Evolutionary conservation across 2,113 vertebrate genomes (phyloP).

Genomic region (Corythornis cristatus): DNA sequence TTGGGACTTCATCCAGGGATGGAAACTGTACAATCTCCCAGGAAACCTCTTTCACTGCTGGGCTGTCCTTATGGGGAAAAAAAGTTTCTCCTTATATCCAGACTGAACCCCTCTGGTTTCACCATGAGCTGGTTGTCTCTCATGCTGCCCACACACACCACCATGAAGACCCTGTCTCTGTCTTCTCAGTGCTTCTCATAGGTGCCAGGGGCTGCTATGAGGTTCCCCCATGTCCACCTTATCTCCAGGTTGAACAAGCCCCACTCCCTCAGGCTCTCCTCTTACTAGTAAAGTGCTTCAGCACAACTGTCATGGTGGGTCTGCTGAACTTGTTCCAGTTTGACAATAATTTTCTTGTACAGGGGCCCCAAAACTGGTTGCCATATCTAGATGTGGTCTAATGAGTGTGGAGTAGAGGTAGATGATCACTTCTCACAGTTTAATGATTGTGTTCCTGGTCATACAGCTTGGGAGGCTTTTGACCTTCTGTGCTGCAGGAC

Average conservation of each 20-base stretch:
- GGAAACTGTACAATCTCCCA: not conserved
- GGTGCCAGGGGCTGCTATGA: not conserved
- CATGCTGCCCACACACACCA: not conserved
- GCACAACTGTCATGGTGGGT: too few species aligned
- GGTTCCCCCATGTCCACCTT: fast-evolving
- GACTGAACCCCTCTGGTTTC: not conserved
- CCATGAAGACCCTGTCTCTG: not conserved
- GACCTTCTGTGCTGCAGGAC: not conserved
- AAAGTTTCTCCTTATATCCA: not conserved
- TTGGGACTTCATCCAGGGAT: not conserved
- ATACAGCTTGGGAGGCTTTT: not conserved
- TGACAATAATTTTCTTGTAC: too few species aligned
- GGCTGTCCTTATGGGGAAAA: not conserved
- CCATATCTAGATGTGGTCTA: not conserved
- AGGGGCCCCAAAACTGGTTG: too few species aligned
- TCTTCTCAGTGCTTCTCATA: not conserved
- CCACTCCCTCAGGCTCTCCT: not conserved
- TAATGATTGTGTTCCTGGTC: not conserved
- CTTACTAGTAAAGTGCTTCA: too few species aligned
- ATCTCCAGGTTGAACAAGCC: not conserved
- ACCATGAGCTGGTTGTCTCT: not conserved
- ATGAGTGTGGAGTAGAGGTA: not conserved
- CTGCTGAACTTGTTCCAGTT: too few species aligned
- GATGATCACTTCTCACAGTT: not conserved
- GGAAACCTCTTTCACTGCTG: not conserved